Evolutionary conservation across 2,888 invertebrate species (phyloP).

Genomic region (Tenodera sinensis): DNA sequence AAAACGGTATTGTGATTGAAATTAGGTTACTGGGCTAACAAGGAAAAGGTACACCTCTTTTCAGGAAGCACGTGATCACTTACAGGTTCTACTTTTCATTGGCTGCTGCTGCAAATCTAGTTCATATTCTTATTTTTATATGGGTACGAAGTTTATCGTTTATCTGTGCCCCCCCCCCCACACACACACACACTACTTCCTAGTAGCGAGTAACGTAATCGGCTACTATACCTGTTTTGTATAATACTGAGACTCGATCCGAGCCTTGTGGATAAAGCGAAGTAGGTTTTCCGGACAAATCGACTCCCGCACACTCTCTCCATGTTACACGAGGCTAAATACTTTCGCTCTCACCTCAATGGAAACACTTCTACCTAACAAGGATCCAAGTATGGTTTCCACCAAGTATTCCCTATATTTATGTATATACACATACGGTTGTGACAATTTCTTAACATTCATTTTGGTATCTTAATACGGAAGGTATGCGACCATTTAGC

Average conservation of each 20-base stretch:
- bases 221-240: not conserved
- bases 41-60: not conserved
- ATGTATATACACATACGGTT: too few species aligned
- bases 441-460: too few species aligned
- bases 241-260: not conserved
- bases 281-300: conserved; percentile 12
- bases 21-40: not conserved
- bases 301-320: not conserved
- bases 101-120: not conserved
- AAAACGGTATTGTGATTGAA: not conserved
- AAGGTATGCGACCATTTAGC: too few species aligned
- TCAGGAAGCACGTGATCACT: not conserved
- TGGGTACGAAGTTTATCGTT: not conserved
- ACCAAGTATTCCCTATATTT: too few species aligned
- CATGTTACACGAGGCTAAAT: not conserved
- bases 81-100: not conserved
- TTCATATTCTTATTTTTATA: not conserved
- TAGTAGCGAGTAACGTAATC: conserved; percentile 3
- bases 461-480: too few species aligned
- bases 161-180: not conserved
- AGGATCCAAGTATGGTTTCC: too few species aligned
- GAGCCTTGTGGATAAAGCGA: not conserved
- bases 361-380: too few species aligned
- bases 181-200: not conserved
- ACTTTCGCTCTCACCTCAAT: not conserved